These are phyloP conservation scores for Pterostichus niger DNA, from an alignment of 2,888 invertebrate species.

Conservation along the genomic window DNA sequence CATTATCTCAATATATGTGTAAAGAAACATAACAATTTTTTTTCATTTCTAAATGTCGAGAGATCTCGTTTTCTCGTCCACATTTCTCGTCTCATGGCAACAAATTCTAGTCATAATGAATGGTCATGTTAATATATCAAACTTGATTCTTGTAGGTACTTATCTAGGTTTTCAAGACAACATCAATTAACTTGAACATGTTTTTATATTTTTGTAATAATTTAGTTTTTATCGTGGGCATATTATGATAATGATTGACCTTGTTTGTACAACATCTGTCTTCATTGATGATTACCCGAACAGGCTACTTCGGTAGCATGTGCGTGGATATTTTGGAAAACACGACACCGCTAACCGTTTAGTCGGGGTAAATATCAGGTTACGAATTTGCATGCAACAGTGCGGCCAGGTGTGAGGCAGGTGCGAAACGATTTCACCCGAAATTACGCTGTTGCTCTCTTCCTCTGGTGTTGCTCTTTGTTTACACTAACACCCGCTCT, in stretches of 20 bases:
- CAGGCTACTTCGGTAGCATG: neutral
- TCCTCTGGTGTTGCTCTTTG: neutral
- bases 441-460: conserved; percentile 24
- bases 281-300: conserved; percentile 18
- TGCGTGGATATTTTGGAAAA: conserved; percentile 42
- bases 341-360: conserved; percentile 38
- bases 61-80: no score
- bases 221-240: no score
- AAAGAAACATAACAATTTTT: no score
- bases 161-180: no score
- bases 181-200: no score
- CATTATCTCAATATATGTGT: no score
- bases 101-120: no score
- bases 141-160: no score
- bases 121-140: no score
- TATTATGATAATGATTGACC: neutral
- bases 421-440: conserved; percentile 49
- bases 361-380: conserved; percentile 28
- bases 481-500: conserved; percentile 8
- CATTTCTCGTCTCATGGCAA: no score
- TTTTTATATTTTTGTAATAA: no score
- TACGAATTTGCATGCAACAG: conserved; percentile 49
- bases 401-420: conserved; percentile 53
- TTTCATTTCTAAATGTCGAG: no score
- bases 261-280: conserved; percentile 28